Evolutionary conservation across 2,113 vertebrate genomes (phyloP).

Genomic region (Nansenia antarctica): DNA sequence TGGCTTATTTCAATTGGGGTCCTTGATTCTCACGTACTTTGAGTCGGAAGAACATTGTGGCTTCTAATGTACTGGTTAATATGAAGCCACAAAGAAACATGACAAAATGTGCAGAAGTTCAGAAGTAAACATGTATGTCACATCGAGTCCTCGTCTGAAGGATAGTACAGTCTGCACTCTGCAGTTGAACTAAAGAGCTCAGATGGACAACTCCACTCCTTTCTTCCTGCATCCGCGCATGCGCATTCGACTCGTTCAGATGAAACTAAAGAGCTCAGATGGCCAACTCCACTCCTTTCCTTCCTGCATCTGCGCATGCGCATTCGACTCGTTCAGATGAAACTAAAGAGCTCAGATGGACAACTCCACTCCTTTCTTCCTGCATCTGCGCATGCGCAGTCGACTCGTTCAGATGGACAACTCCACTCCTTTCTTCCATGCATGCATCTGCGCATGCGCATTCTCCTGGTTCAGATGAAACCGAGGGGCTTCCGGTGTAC

Average conservation of each 20-base stretch:
- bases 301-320: slow-evolving; percentile 20
- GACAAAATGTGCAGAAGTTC: too few species aligned
- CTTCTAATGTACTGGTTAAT: too few species aligned
- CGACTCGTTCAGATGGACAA: slow-evolving; percentile 11
- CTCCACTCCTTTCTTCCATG: slow-evolving; percentile 51
- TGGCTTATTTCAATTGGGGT: too few species aligned
- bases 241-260: not conserved
- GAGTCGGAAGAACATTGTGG: too few species aligned
- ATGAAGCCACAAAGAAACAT: too few species aligned
- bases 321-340: not conserved
- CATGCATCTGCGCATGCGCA: slow-evolving; percentile 24
- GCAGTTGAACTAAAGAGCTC: too few species aligned
- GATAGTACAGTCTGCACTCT: too few species aligned
- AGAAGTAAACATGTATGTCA: too few species aligned
- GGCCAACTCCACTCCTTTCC: slow-evolving; percentile 55
- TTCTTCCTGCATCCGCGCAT: slow-evolving; percentile 15
- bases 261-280: too few species aligned
- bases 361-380: slow-evolving; percentile 1
- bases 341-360: too few species aligned
- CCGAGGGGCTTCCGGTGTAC: slow-evolving; percentile 78
- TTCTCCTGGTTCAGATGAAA: not conserved
- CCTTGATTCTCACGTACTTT: too few species aligned
- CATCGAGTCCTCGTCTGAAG: too few species aligned
- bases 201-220: slow-evolving; percentile 6
- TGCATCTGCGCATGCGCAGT: slow-evolving; percentile 21